A percentile compares a stretch with the other conserved stretches of the same genome.
phyloP scores from a whole-genome alignment of 2,113 vertebrate species.

The Condylura cristata region DNA sequence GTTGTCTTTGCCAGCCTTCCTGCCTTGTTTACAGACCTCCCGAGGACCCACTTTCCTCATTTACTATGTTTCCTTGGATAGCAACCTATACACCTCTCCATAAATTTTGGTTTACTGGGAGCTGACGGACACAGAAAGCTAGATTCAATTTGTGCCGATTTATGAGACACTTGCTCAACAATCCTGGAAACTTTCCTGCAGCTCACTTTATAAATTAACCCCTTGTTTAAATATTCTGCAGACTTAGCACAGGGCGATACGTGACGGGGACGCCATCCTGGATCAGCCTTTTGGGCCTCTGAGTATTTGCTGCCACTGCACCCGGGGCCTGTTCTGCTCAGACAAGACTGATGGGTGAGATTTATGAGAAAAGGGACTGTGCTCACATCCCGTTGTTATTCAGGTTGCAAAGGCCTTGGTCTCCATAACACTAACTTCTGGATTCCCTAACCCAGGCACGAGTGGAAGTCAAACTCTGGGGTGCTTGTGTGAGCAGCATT shows the following conservation, averaged over 20 bases:
- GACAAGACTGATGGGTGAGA: constrained; percentile 20
- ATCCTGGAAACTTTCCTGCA: constrained; percentile 54
- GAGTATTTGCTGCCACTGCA: background rate
- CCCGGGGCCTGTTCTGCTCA: background rate
- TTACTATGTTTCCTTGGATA: constrained; percentile 67
- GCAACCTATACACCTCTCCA: constrained; percentile 63
- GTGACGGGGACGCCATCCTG: background rate
- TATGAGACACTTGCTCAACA: constrained; percentile 23
- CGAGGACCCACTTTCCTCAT: constrained; percentile 38
- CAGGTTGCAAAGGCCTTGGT: background rate
- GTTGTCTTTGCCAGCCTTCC: background rate
- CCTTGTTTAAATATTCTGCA: constrained; percentile 76
- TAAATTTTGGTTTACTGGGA: constrained; percentile 69
- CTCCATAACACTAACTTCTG: background rate
- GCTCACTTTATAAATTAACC: constrained; percentile 75
- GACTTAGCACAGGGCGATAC: constrained; percentile 42
- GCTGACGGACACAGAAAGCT: constrained; percentile 69
- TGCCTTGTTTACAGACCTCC: constrained; percentile 17
- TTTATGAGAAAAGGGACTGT: background rate
- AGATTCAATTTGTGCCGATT: constrained; percentile 77
- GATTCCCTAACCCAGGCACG: background rate
- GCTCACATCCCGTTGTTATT: constrained; percentile 36
- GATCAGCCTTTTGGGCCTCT: constrained; percentile 30
- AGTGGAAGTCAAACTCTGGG: background rate
- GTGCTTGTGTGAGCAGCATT: background rate